Conservation (phyloP, 2,888 invertebrate genomes). For the Hemaris fuciformis region DNA sequence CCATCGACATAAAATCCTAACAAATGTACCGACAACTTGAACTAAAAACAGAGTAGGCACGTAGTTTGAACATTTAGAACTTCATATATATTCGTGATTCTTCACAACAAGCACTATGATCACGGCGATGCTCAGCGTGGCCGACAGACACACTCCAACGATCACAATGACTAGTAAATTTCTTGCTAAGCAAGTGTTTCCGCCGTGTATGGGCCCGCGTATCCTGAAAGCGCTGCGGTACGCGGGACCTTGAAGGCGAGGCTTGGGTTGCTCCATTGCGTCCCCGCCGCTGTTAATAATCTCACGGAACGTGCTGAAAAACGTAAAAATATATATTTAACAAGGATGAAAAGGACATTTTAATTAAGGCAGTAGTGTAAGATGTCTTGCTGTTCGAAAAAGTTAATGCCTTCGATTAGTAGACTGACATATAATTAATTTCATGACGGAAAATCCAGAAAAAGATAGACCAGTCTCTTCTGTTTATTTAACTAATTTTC, state of each 20-base stretch:
- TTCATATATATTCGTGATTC: background rate
- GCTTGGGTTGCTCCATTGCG: slow-evolving; percentile 6
- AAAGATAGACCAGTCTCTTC: too few species aligned
- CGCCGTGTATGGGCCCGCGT: slow-evolving; percentile 7
- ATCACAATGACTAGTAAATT: slow-evolving; percentile 2
- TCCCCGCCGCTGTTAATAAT: background rate
- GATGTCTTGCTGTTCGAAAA: background rate
- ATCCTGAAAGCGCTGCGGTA: slow-evolving; percentile 9
- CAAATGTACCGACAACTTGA: too few species aligned
- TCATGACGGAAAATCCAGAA: too few species aligned
- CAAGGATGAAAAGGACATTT: too few species aligned
- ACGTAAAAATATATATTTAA: background rate
- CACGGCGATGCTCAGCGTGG: background rate
- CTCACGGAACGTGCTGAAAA: background rate
- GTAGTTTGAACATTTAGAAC: too few species aligned
- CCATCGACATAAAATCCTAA: background rate
- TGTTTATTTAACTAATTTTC: too few species aligned
- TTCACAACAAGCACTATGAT: background rate
- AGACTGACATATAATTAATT: too few species aligned
- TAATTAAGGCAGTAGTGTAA: too few species aligned
- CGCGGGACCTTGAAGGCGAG: background rate
- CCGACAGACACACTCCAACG: background rate
- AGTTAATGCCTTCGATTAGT: background rate
- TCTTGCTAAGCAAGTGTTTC: background rate
- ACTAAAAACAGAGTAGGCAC: too few species aligned